Evolutionary conservation across 2,797 vertebrate species (phyloP).

Genomic region (Perodicticus potto): DNA sequence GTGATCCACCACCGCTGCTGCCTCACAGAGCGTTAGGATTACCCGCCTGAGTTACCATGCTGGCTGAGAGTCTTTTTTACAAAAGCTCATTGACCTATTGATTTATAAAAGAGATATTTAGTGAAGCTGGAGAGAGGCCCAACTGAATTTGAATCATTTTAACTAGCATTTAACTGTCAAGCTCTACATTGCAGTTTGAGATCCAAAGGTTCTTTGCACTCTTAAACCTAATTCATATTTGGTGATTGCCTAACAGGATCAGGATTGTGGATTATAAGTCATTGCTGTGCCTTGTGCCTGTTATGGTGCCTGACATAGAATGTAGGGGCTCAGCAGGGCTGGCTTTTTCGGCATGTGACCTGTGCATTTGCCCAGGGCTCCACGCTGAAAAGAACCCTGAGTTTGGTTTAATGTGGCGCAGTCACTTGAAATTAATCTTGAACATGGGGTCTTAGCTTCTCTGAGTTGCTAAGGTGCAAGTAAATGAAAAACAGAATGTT

Average conservation of each 20-base stretch:
- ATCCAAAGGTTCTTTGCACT: background rate
- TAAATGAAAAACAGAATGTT: background rate
- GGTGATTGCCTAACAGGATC: background rate
- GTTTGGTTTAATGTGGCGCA: background rate
- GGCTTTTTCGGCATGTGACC: background rate
- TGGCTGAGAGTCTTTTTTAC: background rate
- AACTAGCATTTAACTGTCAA: slow-evolving; percentile 15
- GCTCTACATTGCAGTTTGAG: background rate
- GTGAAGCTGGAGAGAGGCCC: background rate
- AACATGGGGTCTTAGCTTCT: background rate
- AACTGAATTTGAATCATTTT: slow-evolving; percentile 36
- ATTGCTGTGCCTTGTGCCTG: background rate
- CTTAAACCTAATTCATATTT: slow-evolving; percentile 40
- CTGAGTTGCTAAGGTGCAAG: background rate
- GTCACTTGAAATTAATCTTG: background rate
- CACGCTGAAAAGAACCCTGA: background rate
- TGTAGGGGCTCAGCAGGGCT: background rate
- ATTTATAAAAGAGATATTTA: slow-evolving; percentile 54
- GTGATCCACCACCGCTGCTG: too few species aligned
- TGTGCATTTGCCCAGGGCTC: background rate
- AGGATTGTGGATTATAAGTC: background rate
- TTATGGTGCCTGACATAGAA: background rate
- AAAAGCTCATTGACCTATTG: slow-evolving; percentile 25
- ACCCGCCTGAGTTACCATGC: too few species aligned
- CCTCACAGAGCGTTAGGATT: too few species aligned